Percentiles rank a stretch among this genome's conserved stretches.
phyloP scores from a whole-genome alignment of 2,797 vertebrate species.

The Syngnathus rostellatus region DNA sequence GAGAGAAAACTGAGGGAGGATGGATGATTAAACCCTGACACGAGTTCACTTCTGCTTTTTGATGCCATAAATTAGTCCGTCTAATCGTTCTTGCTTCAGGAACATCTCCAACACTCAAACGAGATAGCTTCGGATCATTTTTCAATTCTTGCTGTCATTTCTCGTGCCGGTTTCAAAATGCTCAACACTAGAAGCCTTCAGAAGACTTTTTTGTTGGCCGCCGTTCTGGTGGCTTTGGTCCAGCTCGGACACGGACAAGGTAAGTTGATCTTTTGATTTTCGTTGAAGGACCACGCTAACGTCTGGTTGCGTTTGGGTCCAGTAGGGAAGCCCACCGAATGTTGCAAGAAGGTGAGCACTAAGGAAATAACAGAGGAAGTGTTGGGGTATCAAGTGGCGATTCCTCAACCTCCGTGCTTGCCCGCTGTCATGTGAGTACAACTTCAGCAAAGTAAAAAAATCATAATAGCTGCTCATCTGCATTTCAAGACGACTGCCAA shows the following conservation, averaged over 20 bases:
- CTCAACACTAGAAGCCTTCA: constrained; percentile 7
- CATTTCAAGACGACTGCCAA: too few species aligned
- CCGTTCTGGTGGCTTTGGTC: constrained; percentile 14
- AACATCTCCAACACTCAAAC: constrained; percentile 8
- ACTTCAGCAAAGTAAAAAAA: not conserved
- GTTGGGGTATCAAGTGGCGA: constrained; percentile 3
- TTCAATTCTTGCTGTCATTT: not conserved
- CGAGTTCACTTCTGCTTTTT: constrained; percentile 4
- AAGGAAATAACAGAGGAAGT: constrained; percentile 11
- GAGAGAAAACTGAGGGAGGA: not conserved
- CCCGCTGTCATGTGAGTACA: constrained; percentile 57
- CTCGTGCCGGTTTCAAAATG: constrained; percentile 18
- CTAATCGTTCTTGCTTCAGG: not conserved
- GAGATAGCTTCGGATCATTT: not conserved
- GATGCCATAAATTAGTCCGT: not conserved
- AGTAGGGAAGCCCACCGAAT: constrained; percentile 36
- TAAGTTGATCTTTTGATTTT: constrained; percentile 7
- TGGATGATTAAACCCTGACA: not conserved
- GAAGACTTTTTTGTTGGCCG: constrained; percentile 16
- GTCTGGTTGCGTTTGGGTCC: not conserved
- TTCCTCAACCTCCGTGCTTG: constrained; percentile 31
- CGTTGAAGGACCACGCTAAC: not conserved
- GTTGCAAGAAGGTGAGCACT: constrained; percentile 32
- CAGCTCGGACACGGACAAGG: constrained; percentile 6
- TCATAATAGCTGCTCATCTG: not conserved